Base-by-base conservation (phyloP, 2,797 vertebrate genomes). In the Percopsis omiscomaycus region DNA sequence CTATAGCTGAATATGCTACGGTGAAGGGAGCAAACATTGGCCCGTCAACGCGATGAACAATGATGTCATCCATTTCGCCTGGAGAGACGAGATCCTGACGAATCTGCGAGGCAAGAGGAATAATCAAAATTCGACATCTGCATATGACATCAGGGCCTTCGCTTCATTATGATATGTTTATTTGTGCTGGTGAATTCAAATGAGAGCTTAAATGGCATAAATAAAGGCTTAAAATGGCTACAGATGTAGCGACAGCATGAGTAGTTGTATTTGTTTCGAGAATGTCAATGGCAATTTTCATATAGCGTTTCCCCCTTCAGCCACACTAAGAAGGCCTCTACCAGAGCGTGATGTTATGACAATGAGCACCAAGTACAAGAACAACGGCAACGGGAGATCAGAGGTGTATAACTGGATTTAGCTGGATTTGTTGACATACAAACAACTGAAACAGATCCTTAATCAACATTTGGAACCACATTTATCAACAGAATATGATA, bases 1-100 rank as follows among this genome's bases (percentile, higher is more conserved):
- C 77, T 82, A 73, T 74, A 84, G 74, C 67, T 77, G 52, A 79
- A 84, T 6, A 71, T 81, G 74, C 79, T 64, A 65, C 78, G 85
- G 80, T 10, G 79, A 73, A 83, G 71, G 32, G 78, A 88, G 80
- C 75, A 73, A 86, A 85, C 71, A 64, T 55, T 6, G 55, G 66
- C 68, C 63, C 64, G 14, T 78, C 57, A 81, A 87, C 55, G 84
- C 89, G 86, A 91, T 90, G 83, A 92, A 91, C 80, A 86, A 82
- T 92, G 89, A 90, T 84, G 86, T 87, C 70, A 89, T 92, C 80
- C 90, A 86, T 89, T 93, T 89, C 87, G 84, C 83, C 86, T 90
- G 82, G 75, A 87, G 86, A 91, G 87, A 86, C 87, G 85, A 86
- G 84, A 89, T 88, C 89, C 89, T 79, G 82, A 83, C 73, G 66